Evolutionary conservation across 2,113 vertebrate species (phyloP), one percentile per base, ranked within the genome.

Genomic region (Pteronura brasiliensis): DNA sequence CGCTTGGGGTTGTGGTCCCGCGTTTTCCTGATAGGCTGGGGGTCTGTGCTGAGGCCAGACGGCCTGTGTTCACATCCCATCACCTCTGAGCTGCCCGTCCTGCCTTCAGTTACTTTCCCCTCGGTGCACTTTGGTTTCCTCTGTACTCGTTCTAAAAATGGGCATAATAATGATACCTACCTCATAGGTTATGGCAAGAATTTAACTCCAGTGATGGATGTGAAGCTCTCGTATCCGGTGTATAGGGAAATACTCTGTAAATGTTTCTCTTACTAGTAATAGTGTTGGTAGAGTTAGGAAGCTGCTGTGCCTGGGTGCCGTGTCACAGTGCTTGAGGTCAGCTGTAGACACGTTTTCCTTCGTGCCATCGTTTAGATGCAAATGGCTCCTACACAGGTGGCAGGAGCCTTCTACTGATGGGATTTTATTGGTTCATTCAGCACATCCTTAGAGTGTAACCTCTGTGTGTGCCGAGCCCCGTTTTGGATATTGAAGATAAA

Each of bases 311-410:
- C 1, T 1, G 59, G 12, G 49, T 23, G 44, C 63, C 1, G 4
- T 6, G 84, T 77, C 67, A 1, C 1, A 0, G 39, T 1, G n/a
- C 87, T 47, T 3, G 34, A 29, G 11, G 49, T 71, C 90, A 23
- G 61, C 12, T 0, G 25, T 34, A n/a, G 65, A 63, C 34, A 4
- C 1, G 7, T 7, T 6, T 72, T 80, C 42, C 67, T 63, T 11
- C 0, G 17, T 8, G n/a, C n/a, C 2, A 0, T 15, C 6, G 0
- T 49, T 69, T 57, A 23, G 7, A 11, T 1, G 7, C 80, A 25
- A 55, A 67, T 6, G 1, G 15, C 44, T 23, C 17, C 1, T 12
- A 4, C 55, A 25, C 20, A 18, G 72, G 77, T 6, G 77, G 6
- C 23, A 11, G 76, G 25, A 72, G 63, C 42, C 88, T 61, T 69